These are phyloP conservation scores for Dolichomitus sp. DNA, from an alignment of 2,888 invertebrate genomes.

Conservation along the genomic window DNA sequence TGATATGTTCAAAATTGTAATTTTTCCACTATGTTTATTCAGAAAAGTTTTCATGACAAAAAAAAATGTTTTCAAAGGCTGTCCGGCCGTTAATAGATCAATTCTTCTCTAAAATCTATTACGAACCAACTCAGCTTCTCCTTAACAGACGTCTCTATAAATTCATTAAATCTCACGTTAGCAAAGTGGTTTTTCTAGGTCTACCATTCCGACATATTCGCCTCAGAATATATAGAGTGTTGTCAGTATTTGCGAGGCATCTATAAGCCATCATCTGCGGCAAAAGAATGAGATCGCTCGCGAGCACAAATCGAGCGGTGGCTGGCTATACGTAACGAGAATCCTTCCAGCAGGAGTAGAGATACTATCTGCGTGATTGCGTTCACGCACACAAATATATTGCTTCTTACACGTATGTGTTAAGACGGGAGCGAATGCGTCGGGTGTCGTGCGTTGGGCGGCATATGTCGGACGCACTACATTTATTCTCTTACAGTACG, in stretches of 20 bases:
- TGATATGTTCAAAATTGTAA: too few species aligned
- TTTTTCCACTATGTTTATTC: too few species aligned
- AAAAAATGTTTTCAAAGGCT: too few species aligned
- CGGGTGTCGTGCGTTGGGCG: conserved; percentile 60
- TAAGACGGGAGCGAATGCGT: conserved; percentile 51
- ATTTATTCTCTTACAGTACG: conserved; percentile 54
- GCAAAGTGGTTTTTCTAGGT: conserved; percentile 47
- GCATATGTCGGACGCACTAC: conserved; percentile 62
- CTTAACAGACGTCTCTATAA: conserved; percentile 49
- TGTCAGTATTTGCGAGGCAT: conserved; percentile 20
- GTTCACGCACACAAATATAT: conserved; percentile 53
- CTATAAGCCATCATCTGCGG: conserved; percentile 52
- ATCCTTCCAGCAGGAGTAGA: conserved; percentile 57
- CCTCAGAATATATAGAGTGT: conserved; percentile 32
- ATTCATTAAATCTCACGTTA: conserved; percentile 55
- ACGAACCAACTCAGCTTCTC: conserved; percentile 7
- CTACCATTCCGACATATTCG: neutral
- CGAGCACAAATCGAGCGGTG: neutral
- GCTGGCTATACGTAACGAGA: conserved; percentile 51
- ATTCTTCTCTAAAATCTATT: neutral
- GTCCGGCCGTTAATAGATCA: too few species aligned
- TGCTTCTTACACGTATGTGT: neutral
- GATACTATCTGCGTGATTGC: conserved; percentile 69
- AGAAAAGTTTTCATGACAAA: too few species aligned
- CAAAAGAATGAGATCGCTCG: conserved; percentile 30